phyloP scores from a whole-genome alignment of 2,888 invertebrate genomes.

The Danaus chrysippus region DNA sequence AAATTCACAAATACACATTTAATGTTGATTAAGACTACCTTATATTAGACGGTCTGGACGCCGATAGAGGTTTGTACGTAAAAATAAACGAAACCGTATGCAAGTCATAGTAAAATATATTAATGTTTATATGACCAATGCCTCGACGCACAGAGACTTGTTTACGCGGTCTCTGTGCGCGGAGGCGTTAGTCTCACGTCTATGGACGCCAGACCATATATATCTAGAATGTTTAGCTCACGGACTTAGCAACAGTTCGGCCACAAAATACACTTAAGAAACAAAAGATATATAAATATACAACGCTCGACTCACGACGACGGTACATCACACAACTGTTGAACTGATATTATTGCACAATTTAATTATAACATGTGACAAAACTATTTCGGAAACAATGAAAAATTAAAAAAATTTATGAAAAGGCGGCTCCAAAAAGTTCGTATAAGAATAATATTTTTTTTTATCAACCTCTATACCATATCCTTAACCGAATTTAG shows the following conservation, averaged over 20 bases:
- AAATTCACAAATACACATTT: constrained; percentile 79
- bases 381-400: constrained; percentile 4
- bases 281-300: constrained; percentile 44
- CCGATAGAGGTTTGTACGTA: constrained; percentile 40
- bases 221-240: constrained; percentile 48
- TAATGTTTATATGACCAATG: constrained; percentile 31
- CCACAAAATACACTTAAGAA: constrained; percentile 55
- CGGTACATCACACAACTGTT: background rate
- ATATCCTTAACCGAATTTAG: constrained; percentile 19
- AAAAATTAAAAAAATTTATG: constrained; percentile 8
- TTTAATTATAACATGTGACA: constrained; percentile 10
- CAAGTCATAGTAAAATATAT: constrained; percentile 2
- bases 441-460: constrained; percentile 24
- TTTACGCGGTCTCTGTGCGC: constrained; percentile 45
- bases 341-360: constrained; percentile 30
- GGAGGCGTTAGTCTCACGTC: constrained; percentile 42
- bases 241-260: constrained; percentile 65
- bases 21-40: constrained; percentile 73
- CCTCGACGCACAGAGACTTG: constrained; percentile 38
- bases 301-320: background rate
- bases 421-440: constrained; percentile 22
- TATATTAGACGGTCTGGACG: constrained; percentile 56
- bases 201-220: constrained; percentile 46
- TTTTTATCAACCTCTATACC: constrained; percentile 12
- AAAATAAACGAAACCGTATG: constrained; percentile 13